Conservation (phyloP, 1,140 invertebrate genomes). For the Drosophila nasuta region DNA sequence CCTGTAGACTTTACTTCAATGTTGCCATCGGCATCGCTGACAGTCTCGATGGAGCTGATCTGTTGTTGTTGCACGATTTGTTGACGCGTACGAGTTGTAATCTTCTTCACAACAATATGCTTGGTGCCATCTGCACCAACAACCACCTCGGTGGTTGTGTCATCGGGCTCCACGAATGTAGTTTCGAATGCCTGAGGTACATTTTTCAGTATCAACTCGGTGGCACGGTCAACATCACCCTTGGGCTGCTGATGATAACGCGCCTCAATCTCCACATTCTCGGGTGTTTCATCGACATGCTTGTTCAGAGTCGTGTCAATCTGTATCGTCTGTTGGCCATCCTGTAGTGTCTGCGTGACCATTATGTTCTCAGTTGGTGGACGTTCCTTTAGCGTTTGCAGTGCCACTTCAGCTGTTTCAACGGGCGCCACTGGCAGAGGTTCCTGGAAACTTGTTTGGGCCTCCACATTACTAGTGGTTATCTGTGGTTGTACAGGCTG, state of each 20-base stretch:
- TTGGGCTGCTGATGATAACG: conserved; percentile 86
- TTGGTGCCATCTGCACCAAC: conserved; percentile 93
- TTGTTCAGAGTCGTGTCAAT: conserved; percentile 89
- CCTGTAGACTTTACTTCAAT: conserved; percentile 77
- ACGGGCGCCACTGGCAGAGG: conserved; percentile 51
- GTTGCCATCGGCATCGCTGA: conserved; percentile 87
- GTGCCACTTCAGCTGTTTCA: conserved; percentile 72
- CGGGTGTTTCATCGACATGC: conserved; percentile 85
- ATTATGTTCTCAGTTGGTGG: conserved; percentile 88
- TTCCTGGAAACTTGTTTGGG: conserved; percentile 87
- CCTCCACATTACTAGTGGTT: conserved; percentile 86
- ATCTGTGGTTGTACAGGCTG: conserved; percentile 23
- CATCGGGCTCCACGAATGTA: conserved; percentile 90
- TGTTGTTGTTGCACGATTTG: conserved; percentile 84
- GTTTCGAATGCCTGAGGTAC: conserved; percentile 92
- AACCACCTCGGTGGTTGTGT: conserved; percentile 90
- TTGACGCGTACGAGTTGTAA: conserved; percentile 85
- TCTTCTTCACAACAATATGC: conserved; percentile 91
- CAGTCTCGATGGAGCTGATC: conserved; percentile 87
- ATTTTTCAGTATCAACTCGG: conserved; percentile 82
- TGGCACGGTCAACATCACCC: conserved; percentile 76
- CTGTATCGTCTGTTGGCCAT: conserved; percentile 91
- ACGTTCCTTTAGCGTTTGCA: conserved; percentile 77
- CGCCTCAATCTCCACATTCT: conserved; percentile 90
- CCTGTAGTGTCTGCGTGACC: conserved; percentile 88